Evolutionary conservation across 2,888 invertebrate species (phyloP), one percentile per base, ranked within the genome.

Genomic region (Lithophane ornitopus): DNA sequence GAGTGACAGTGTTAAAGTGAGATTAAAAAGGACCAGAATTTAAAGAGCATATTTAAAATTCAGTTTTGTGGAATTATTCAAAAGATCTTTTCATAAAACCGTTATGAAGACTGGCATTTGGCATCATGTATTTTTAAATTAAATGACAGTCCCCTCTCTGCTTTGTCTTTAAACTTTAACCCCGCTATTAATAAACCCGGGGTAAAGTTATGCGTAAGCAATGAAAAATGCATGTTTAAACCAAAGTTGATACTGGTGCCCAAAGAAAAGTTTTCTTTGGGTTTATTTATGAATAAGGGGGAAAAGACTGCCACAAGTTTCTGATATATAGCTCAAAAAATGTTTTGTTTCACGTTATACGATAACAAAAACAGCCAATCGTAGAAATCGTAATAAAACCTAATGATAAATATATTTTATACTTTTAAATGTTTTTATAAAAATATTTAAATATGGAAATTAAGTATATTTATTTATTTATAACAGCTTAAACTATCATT

Each of bases 11-110:
- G 39, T 77, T 39, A 39, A 41, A 77, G 14, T 19, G 22, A 58
- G 56, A 65, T 76, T 76, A 56, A 76, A 76, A 46, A 46, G 7
- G 16, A 56, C 28, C n/a, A 49, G 56, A 66, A 75, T 76, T 41
- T 58, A 46, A 63, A 65, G 19, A 46, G 46, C 56, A 75, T n/a
- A 49, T 63, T 76, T 56, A 66, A 58, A 56, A 75, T 66, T 65
- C 39, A 39, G 22, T 77, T 65, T 19, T 26, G 26, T 28, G 2
- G 26, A 74, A 19, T 41, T 49, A 26, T 72, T 58, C 56, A 77
- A 28, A 77, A 58, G 39, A 66, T 41, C 16, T 39, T 54, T 56
- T 75, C 22, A 74, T 76, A n/a, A 39, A 71, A 66, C 56, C 26
- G 26, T n/a, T 28, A 14, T 56, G 39, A n/a, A 39, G 46, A 39